phyloP scores from a whole-genome alignment of 2,888 invertebrate genomes.

The Sclerodermus sp. region DNA sequence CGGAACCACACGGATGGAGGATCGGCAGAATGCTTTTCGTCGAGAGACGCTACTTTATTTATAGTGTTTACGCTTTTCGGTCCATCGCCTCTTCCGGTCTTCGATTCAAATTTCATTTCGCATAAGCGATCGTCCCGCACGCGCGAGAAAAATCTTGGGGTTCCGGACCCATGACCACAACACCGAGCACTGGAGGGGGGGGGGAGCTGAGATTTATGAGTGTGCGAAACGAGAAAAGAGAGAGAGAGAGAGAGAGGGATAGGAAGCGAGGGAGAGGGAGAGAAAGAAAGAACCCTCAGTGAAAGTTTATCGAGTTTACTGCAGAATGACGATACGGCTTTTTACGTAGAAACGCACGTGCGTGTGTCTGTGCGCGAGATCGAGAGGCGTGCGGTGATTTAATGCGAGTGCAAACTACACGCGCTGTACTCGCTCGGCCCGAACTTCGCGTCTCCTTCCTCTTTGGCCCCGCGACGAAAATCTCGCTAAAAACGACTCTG shows the following conservation, averaged over 20 bases:
- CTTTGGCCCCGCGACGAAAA: too few species aligned
- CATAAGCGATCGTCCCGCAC: background rate
- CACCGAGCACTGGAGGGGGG: background rate
- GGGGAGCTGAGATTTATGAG: constrained; percentile 24
- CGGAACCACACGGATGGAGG: too few species aligned
- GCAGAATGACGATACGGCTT: constrained; percentile 14
- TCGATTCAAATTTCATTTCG: background rate
- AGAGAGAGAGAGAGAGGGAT: background rate
- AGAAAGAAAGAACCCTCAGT: constrained; percentile 11
- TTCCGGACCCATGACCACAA: background rate
- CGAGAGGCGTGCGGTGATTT: constrained; percentile 20
- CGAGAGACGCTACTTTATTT: constrained; percentile 2
- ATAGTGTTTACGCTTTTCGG: background rate
- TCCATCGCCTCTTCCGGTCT: constrained; percentile 10
- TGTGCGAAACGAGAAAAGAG: constrained; percentile 1
- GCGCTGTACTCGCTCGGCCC: too few species aligned
- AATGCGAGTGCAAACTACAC: too few species aligned
- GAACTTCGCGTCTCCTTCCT: too few species aligned
- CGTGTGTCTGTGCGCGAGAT: constrained; percentile 5
- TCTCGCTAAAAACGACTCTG: too few species aligned
- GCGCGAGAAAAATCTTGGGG: background rate
- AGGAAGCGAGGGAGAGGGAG: background rate
- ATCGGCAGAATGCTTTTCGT: too few species aligned
- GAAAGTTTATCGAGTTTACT: constrained; percentile 25
- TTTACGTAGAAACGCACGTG: background rate